Evolutionary conservation across 2,113 vertebrate genomes (phyloP), one percentile per base, ranked within the genome.

Genomic region (Ascaphus truei): DNA sequence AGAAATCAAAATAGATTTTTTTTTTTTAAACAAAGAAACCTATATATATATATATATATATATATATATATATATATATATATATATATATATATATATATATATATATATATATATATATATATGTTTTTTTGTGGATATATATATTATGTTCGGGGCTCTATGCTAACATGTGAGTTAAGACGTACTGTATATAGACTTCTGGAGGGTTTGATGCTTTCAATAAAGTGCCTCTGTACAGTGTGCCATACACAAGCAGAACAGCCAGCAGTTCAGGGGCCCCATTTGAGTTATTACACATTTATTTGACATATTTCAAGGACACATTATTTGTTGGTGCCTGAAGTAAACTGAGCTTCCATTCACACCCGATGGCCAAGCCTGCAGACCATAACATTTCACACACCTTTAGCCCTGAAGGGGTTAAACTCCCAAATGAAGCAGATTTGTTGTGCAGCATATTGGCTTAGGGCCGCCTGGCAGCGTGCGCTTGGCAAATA

Each of bases 391-490:
- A 5, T 13, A 25, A 5, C n/a, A 8, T 23, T 34, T 20, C 3
- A 36, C 7, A 22, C 25, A n/a, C 3, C 11, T 15, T 29, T 31
- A 7, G 31, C 4, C 10, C 3, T 9, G 5, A 66, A 53, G 1
- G 37, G 23, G 62, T 55, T 66, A 66, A 65, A 27, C 16, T 1
- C 34, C 26, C 20, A 26, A 48, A 52, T n/a, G 47, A 64, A 52
- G 20, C 25, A 43, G 25, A 53, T 55, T 25, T 55, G 36, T 36
- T 39, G 29, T 66, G 33, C 15, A n/a, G 34, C 52, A 41, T 55
- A 66, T 66, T 66, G 29, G 23, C 34, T 31, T 43, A 30, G 18
- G 36, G 50, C 50, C 55, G 33, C 43, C 50, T 29, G 25, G 62
- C 43, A 30, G 30, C 26, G 22, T 25, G 52, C 62, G 31, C 34